Evolutionary conservation across 2,888 invertebrate genomes (phyloP).

Genomic region (Hyppa rectilinea): DNA sequence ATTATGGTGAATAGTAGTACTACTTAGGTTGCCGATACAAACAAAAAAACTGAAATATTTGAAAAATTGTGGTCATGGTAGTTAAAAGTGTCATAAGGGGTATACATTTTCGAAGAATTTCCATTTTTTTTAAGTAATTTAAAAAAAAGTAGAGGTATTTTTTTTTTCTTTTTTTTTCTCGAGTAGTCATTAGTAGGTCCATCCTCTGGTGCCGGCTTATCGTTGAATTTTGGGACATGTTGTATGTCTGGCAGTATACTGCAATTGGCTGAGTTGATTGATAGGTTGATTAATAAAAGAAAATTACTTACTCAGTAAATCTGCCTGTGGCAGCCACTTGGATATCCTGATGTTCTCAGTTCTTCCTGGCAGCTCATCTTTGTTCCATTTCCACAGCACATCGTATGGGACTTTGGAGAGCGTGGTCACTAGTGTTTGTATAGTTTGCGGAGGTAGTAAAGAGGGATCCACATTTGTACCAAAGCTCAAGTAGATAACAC

Average conservation of each 20-base stretch:
- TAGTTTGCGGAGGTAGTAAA: slow-evolving; percentile 6
- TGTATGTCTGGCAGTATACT: background rate
- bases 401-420: slow-evolving; percentile 34
- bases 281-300: background rate
- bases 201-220: no score
- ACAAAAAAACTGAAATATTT: no score
- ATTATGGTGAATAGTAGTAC: no score
- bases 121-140: no score
- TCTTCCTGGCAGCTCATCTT: slow-evolving; percentile 74
- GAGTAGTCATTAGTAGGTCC: no score
- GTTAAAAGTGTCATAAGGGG: no score
- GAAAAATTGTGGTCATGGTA: no score
- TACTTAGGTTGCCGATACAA: no score
- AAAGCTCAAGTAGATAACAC: slow-evolving; percentile 40
- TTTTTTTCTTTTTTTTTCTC: no score
- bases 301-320: slow-evolving; percentile 66
- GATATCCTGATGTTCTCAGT: slow-evolving; percentile 37
- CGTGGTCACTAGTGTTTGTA: slow-evolving; percentile 15
- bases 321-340: slow-evolving; percentile 76
- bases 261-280: background rate
- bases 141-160: no score
- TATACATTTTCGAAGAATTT: no score
- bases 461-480: slow-evolving; percentile 40
- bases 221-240: no score
- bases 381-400: slow-evolving; percentile 41